Evolutionary conservation across 2,797 vertebrate species (phyloP).

Genomic region (Gouania willdenowi): DNA sequence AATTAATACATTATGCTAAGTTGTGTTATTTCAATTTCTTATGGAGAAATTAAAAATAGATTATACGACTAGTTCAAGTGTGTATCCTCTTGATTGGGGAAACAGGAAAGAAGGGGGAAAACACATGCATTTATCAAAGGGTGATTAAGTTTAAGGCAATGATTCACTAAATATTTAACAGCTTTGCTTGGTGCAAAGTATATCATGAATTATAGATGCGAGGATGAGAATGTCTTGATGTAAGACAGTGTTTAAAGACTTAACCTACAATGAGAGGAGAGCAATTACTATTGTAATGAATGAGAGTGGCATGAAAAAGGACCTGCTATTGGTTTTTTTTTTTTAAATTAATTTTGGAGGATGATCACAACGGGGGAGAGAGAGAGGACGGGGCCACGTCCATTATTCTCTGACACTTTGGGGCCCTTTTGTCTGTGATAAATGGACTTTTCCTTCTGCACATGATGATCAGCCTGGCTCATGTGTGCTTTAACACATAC

Average conservation of each 20-base stretch:
- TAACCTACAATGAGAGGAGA: constrained; percentile 82
- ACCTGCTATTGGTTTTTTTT: constrained; percentile 78
- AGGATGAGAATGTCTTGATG: constrained; percentile 79
- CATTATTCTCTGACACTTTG: constrained; percentile 77
- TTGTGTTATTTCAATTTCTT: constrained; percentile 74
- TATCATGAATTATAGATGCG: constrained; percentile 84
- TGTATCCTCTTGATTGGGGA: constrained; percentile 65
- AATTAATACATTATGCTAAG: constrained; percentile 77
- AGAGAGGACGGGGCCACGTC: constrained; percentile 44
- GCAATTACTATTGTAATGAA: constrained; percentile 83
- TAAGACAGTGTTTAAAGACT: constrained; percentile 83
- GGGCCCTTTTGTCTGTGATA: constrained; percentile 74
- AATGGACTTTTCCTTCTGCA: constrained; percentile 61
- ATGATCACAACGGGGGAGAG: constrained; percentile 64
- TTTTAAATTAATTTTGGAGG: constrained; percentile 82
- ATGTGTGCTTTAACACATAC: neutral
- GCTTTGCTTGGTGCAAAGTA: constrained; percentile 84
- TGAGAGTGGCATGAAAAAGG: constrained; percentile 68
- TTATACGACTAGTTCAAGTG: constrained; percentile 63
- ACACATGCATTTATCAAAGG: constrained; percentile 76
- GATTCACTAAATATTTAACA: constrained; percentile 87
- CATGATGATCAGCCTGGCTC: too few species aligned
- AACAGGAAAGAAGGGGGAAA: constrained; percentile 48
- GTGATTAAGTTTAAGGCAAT: constrained; percentile 83
- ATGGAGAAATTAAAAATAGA: constrained; percentile 76